Conservation (phyloP, 37 sponge, comb jelly and placozoan genomes). For the Haliclona indistincta region DNA sequence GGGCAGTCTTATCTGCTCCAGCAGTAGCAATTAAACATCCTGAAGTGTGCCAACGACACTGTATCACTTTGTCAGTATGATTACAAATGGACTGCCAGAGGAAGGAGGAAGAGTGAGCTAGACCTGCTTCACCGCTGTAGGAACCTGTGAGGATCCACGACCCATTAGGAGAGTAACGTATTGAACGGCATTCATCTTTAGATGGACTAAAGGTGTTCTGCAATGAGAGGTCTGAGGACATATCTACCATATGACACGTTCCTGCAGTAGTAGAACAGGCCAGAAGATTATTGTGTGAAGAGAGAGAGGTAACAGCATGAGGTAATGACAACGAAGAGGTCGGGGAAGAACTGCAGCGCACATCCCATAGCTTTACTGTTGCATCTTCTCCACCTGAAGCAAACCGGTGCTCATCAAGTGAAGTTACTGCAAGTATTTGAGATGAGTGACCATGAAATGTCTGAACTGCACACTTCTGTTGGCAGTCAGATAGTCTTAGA, state of each 20-base stretch:
- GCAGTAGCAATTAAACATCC: slow-evolving; percentile 57
- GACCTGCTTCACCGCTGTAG: slow-evolving; percentile 67
- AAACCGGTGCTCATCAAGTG: slow-evolving; percentile 5
- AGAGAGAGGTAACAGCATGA: slow-evolving; percentile 27
- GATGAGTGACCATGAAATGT: slow-evolving; percentile 51
- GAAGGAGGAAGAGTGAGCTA: slow-evolving; percentile 13
- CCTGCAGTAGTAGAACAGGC: slow-evolving; percentile 55
- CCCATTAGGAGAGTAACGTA: slow-evolving; percentile 56
- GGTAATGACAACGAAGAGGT: slow-evolving; percentile 7
- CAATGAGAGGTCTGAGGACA: background rate
- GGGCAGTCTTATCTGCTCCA: slow-evolving; percentile 62
- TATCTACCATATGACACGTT: slow-evolving; percentile 38
- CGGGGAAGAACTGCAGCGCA: background rate
- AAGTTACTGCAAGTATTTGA: slow-evolving; percentile 60
- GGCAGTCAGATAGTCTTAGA: slow-evolving; percentile 53
- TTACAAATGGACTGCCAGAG: slow-evolving; percentile 42
- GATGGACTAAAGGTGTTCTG: slow-evolving; percentile 25
- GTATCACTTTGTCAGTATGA: slow-evolving; percentile 83
- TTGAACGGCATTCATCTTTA: slow-evolving; percentile 64
- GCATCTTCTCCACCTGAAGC: slow-evolving; percentile 72
- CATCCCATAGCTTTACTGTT: slow-evolving; percentile 73
- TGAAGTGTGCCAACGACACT: slow-evolving; percentile 78
- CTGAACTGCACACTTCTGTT: slow-evolving; percentile 12
- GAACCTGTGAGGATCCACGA: slow-evolving; percentile 73
- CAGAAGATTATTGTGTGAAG: background rate